phyloP scores from a whole-genome alignment of 2,113 vertebrate species.

The Empidonax alnorum region DNA sequence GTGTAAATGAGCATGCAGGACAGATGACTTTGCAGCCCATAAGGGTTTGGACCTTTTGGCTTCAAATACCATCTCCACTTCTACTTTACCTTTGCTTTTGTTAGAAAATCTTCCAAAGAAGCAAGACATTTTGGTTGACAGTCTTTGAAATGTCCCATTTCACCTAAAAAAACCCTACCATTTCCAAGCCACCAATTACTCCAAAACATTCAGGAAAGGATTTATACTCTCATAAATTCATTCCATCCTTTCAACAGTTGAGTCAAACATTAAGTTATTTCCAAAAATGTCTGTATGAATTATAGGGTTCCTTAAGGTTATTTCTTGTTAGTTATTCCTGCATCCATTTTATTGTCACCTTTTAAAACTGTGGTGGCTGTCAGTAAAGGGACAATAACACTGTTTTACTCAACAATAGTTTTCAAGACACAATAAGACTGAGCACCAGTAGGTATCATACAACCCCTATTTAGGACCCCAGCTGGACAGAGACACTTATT shows the following conservation, averaged over 20 bases:
- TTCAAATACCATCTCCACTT: not conserved
- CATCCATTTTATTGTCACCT: not conserved
- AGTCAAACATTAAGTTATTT: not conserved
- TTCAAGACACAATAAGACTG: not conserved
- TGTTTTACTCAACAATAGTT: not conserved
- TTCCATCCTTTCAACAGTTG: not conserved
- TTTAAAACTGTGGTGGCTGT: not conserved
- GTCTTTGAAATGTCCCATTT: not conserved
- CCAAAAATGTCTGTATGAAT: not conserved
- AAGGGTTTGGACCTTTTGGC: not conserved
- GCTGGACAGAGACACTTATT: not conserved
- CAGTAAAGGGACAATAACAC: not conserved
- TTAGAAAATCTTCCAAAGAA: not conserved
- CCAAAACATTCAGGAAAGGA: not conserved
- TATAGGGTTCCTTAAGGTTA: not conserved
- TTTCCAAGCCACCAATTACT: not conserved
- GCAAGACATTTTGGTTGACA: not conserved
- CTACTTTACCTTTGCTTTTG: not conserved
- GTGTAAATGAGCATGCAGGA: not conserved
- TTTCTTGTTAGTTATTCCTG: not conserved
- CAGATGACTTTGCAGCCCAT: not conserved
- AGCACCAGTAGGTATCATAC: not conserved
- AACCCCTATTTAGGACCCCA: not conserved
- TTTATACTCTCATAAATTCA: not conserved
- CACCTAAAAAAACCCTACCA: rapidly evolving